Evolutionary conservation across 1,140 invertebrate genomes (phyloP).

Genomic region (Anastrepha ludens): DNA sequence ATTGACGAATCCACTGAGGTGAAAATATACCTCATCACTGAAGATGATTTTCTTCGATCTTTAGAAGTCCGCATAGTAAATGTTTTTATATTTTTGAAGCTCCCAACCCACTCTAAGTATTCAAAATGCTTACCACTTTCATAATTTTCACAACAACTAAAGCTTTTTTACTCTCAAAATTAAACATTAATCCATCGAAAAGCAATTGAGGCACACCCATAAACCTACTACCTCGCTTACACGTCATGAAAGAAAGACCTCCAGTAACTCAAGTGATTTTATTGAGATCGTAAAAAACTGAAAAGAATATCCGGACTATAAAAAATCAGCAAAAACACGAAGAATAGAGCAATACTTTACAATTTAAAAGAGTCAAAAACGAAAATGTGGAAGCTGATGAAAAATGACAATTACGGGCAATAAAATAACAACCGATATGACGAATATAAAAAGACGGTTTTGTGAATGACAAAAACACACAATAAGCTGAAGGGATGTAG

Average conservation of each 20-base stretch:
- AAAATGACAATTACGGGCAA: conserved; percentile 36
- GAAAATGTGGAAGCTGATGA: conserved; percentile 36
- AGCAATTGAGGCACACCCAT: no score
- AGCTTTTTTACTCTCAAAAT: no score
- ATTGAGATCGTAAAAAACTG: conserved; percentile 23
- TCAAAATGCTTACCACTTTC: no score
- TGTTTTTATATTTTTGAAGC: no score
- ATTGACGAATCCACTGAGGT: no score
- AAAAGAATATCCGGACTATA: neutral
- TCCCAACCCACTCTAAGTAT: no score
- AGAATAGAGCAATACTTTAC: neutral
- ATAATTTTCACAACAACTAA: no score
- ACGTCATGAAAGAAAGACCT: neutral
- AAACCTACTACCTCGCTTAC: no score
- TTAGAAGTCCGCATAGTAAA: no score
- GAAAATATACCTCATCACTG: no score
- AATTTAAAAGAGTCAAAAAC: conserved; percentile 1
- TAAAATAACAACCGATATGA: conserved; percentile 21
- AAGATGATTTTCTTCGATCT: no score
- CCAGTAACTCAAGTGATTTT: conserved; percentile 6
- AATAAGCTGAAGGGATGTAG: neutral
- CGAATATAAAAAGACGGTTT: conserved; percentile 6
- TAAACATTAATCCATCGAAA: no score
- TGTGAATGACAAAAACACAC: neutral
- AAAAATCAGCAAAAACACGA: conserved; percentile 21